Conservation (phyloP, 2,888 invertebrate species). For the Dicyrtomina minuta region DNA sequence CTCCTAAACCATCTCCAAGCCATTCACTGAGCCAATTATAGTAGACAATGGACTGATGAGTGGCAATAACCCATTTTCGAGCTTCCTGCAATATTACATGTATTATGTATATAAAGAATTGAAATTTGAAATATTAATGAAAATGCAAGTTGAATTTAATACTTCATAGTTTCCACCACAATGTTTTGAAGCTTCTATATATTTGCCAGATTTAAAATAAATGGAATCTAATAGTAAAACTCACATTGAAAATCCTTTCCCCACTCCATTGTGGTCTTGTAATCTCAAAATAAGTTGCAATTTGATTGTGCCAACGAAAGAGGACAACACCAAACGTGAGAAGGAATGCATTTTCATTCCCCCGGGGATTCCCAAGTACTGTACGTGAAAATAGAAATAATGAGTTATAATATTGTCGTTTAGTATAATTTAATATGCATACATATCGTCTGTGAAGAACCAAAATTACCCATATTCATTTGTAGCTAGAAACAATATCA, state of each 20-base stretch:
- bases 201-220: too few relatives aligned
- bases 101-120: background rate
- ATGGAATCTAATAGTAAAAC: conserved; percentile 3
- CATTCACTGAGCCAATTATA: conserved; percentile 61
- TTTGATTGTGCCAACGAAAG: conserved; percentile 62
- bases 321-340: conserved; percentile 62
- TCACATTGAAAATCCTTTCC: conserved; percentile 60
- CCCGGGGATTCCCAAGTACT: conserved; percentile 62
- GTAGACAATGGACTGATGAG: conserved; percentile 60
- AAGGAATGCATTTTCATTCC: conserved; percentile 62
- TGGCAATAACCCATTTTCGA: conserved; percentile 63
- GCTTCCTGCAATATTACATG: conserved; percentile 58
- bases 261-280: conserved; percentile 58
- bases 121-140: too few relatives aligned
- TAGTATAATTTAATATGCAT: too few relatives aligned
- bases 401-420: too few relatives aligned
- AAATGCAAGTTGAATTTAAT: background rate
- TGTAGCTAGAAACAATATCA: too few relatives aligned
- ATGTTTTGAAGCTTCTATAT: too few relatives aligned
- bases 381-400: too few relatives aligned
- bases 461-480: too few relatives aligned
- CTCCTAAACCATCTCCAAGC: conserved; percentile 55
- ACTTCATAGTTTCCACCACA: background rate
- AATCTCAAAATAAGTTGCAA: conserved; percentile 57
- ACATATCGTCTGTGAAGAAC: too few relatives aligned